A percentile compares a stretch with the other conserved stretches of the same genome.
phyloP scores from a whole-genome alignment of 1,140 invertebrate genomes.

The Chymomyza costata region DNA sequence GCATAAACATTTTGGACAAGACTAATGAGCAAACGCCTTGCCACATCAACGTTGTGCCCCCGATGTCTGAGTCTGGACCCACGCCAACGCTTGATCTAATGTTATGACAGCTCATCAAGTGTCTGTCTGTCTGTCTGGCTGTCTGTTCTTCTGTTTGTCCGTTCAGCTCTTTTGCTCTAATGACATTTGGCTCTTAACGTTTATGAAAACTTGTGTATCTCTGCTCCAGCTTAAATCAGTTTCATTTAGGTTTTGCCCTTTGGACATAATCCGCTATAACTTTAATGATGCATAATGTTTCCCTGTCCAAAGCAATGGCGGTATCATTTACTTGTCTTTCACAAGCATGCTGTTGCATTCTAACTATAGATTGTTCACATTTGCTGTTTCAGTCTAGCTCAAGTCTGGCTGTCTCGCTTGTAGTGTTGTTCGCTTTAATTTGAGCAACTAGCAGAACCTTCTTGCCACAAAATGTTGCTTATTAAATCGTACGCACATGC shows the following conservation, averaged over 20 bases:
- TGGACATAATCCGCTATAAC: no score
- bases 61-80: neutral
- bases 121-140: conserved; percentile 41
- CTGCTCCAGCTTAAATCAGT: conserved; percentile 58
- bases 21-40: conserved; percentile 65
- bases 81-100: conserved; percentile 49
- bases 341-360: neutral
- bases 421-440: neutral
- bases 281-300: no score
- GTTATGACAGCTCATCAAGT: conserved; percentile 74
- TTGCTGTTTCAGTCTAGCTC: neutral
- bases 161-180: conserved; percentile 35
- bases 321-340: conserved; percentile 6
- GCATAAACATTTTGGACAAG: conserved; percentile 57
- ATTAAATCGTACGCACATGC: no score
- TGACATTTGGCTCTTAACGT: conserved; percentile 71
- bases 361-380: neutral
- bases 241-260: conserved; percentile 3
- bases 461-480: no score
- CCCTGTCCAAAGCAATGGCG: no score
- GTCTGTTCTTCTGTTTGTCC: neutral
- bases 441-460: no score
- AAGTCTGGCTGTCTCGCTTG: conserved; percentile 15
- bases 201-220: conserved; percentile 53
- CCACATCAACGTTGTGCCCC: no score